These are phyloP conservation scores for Paratrypauchen microcephalus DNA, from an alignment of 2,797 vertebrate genomes.

Conservation along the genomic window DNA sequence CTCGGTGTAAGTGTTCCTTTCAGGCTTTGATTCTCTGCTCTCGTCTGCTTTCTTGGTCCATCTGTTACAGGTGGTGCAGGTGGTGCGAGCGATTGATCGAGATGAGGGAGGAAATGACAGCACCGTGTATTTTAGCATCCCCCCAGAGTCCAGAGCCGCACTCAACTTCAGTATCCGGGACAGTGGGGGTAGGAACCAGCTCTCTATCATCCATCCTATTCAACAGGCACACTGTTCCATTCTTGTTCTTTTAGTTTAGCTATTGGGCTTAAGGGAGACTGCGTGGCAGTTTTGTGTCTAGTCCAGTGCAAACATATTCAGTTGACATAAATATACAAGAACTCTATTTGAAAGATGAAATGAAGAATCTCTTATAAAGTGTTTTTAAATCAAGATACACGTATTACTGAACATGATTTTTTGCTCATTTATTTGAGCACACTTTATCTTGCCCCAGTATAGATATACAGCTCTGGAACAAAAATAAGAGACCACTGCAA, in stretches of 20 bases:
- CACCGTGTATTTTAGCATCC: slow-evolving; percentile 86
- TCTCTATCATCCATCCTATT: slow-evolving; percentile 19
- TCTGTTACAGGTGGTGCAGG: slow-evolving; percentile 86
- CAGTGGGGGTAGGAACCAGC: slow-evolving; percentile 81
- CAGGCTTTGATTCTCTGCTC: slow-evolving; percentile 13
- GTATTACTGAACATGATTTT: no score
- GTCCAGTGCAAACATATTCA: no score
- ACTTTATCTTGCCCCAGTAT: no score
- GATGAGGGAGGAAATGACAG: slow-evolving; percentile 86
- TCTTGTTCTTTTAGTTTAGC: not conserved
- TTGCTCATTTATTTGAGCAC: no score
- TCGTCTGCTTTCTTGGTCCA: slow-evolving; percentile 55
- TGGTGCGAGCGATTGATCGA: slow-evolving; percentile 86
- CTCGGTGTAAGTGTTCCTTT: slow-evolving; percentile 45
- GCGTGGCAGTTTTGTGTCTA: not conserved
- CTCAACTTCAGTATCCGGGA: slow-evolving; percentile 88
- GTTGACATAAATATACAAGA: no score
- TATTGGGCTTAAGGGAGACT: not conserved
- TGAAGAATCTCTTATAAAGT: no score
- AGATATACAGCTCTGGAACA: no score
- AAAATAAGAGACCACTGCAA: no score
- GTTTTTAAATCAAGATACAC: no score
- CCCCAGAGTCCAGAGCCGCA: slow-evolving; percentile 76
- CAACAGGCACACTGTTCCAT: not conserved
- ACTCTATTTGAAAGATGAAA: no score